Evolutionary conservation across 2,797 vertebrate species (phyloP).

Genomic region (Crenichthys baileyi): DNA sequence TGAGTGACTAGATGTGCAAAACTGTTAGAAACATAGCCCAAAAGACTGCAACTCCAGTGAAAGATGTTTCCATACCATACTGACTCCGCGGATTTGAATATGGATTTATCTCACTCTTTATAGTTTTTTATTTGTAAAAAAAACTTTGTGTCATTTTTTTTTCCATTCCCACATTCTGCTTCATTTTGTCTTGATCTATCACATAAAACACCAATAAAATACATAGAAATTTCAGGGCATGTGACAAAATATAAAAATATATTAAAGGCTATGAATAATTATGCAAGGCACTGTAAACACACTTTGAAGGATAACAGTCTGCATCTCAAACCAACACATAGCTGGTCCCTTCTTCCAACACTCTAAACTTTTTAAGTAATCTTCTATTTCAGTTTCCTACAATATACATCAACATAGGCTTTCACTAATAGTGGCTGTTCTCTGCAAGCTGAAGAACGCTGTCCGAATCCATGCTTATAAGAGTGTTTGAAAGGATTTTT

Average conservation of each 20-base stretch:
- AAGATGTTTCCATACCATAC: background rate
- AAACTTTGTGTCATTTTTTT: background rate
- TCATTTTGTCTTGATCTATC: too few relatives aligned
- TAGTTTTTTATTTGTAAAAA: background rate
- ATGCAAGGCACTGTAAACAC: background rate
- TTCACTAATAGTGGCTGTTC: background rate
- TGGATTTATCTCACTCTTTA: background rate
- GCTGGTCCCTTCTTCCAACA: constrained; percentile 6
- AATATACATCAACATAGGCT: background rate
- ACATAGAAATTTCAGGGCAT: background rate
- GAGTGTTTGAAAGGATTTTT: background rate
- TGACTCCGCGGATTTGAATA: background rate
- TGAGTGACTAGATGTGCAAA: too few relatives aligned
- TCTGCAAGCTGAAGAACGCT: background rate
- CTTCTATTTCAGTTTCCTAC: background rate
- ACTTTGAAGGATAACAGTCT: background rate
- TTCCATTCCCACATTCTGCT: background rate
- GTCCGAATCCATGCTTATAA: accelerated
- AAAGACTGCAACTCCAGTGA: background rate
- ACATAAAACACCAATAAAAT: background rate
- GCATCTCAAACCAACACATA: constrained; percentile 17
- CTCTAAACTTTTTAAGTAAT: background rate
- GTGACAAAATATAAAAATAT: background rate
- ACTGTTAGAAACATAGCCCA: background rate
- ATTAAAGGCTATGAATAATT: background rate